Conservation (phyloP, 2,113 vertebrate species). For the Cyprinus carpio region DNA sequence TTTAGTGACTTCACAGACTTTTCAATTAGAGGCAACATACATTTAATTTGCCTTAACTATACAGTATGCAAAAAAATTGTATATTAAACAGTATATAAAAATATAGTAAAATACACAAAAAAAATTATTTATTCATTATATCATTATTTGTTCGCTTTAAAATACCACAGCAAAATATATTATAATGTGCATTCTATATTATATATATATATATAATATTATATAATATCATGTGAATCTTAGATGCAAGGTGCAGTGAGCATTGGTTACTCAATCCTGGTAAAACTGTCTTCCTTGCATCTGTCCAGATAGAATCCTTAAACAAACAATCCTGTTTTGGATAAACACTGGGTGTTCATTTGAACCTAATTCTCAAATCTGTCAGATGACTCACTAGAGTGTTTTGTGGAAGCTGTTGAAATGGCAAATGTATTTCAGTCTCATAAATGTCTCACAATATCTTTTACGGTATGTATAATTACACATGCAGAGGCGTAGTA, state of each 20-base stretch:
- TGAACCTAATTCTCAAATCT: constrained; percentile 55
- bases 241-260: background rate
- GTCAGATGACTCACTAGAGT: constrained; percentile 51
- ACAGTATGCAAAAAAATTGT: background rate
- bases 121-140: background rate
- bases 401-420: background rate
- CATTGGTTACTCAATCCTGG: background rate
- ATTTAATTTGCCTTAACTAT: background rate
- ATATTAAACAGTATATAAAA: background rate
- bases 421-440: background rate
- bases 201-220: too few species aligned
- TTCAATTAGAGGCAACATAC: background rate
- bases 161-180: too few species aligned
- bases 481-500: background rate
- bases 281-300: background rate
- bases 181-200: too few species aligned
- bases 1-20: background rate
- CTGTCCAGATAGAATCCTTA: constrained; percentile 50
- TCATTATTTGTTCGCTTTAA: background rate
- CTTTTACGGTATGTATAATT: constrained; percentile 45
- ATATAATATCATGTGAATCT: background rate
- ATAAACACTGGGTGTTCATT: constrained; percentile 60
- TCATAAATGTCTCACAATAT: constrained; percentile 46
- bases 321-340: constrained; percentile 37
- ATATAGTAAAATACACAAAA: background rate